Evolutionary conservation across 2,113 vertebrate species (phyloP), one percentile per base, ranked within the genome.

Genomic region (Hippopotamus amphibius): DNA sequence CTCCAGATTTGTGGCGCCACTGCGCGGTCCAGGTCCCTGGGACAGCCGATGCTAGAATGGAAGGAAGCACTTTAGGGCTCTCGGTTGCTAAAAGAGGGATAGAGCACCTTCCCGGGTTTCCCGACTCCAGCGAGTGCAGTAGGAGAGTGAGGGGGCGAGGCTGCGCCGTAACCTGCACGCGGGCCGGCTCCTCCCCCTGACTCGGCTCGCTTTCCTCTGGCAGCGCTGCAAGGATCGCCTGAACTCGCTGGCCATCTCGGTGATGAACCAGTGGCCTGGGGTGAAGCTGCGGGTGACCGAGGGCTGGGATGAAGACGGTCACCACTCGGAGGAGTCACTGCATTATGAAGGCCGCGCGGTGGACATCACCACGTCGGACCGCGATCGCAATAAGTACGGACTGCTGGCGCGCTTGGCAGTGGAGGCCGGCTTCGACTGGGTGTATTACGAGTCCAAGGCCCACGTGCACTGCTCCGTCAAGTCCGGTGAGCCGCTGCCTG

Each of bases 191-290:
- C 93, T 37, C 1, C 4, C 65, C n/a, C 65, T 91, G 74, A 95
- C 16, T 7, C 24, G 0, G 2, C 0, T 0, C 33, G 6, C 46
- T 15, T 55, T 71, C 53, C 43, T 48, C 96, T 74, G 30, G 1
- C 98, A 99, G 99, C 99, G 99, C 91, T 99, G 99, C 98, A 99
- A 99, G 98, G 99, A 99, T 98, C 99, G 99, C 97, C 98, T 99
- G 97, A 99, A 99, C 98, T 99, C 99, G 1, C 98, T 99, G 98
- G 99, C 99, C 30, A 99, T 99, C 98, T 99, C 99, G 0, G 99
- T 99, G 98, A 99, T 99, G 99, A 99, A 99, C 98, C 99, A 99
- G 98, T 99, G 99, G 99, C 99, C 99, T 0, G 99, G 99, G 19
- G 99, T 99, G 91, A 99, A 99, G 97, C 99, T 99, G 96, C 98